Base-by-base conservation (phyloP, 2,113 vertebrate species). In the Agelaius phoeniceus region DNA sequence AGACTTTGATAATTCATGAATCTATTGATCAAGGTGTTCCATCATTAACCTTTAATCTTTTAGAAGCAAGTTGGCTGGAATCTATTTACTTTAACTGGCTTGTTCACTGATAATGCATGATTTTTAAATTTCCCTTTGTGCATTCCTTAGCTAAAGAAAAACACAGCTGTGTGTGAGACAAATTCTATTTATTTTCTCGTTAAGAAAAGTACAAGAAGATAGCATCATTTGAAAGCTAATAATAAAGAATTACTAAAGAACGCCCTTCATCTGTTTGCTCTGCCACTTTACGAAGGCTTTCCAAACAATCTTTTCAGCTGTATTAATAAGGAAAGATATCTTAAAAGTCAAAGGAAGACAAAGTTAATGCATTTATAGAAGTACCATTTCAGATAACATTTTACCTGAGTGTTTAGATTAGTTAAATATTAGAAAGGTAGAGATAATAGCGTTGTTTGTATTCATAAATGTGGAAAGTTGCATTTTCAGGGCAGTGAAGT, bases 361-460 rank as follows among this genome's bases (percentile, higher is more conserved):
- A 98, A 98, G 96, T 96, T 98, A 99, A 98, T 98, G 98, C 97
- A 96, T 97, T 98, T 98, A 97, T 96, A 98, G 97, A 97, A 98
- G 95, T 97, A 97, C 97, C 96, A 96, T 97, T 98, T 97, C 98
- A 98, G 99, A 99, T 99, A 99, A 98, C 97, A 92, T 98, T 98
- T 98, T 97, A 91, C 96, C 97, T 97, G 97, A 98, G 97, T 98
- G 97, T 98, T 97, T 98, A 98, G 97, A 98, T 97, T 98, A 98
- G 98, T 99, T 99, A 99, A 99, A 99, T 98, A 99, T 99, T 99
- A 99, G 98, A 98, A 97, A 97, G 98, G 90, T 91, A 97, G 96
- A 98, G 98, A 98, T 98, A 98, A 97, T 98, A 92, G 96, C 26
- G n/a, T 96, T 97, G 96, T 98, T 98, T 98, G 97, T 98, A 94